A percentile compares a stretch with the other conserved stretches of the same genome.
Evolutionary conservation across 2,797 vertebrate species (phyloP).

Genomic region (Gallinago nigripennis): DNA sequence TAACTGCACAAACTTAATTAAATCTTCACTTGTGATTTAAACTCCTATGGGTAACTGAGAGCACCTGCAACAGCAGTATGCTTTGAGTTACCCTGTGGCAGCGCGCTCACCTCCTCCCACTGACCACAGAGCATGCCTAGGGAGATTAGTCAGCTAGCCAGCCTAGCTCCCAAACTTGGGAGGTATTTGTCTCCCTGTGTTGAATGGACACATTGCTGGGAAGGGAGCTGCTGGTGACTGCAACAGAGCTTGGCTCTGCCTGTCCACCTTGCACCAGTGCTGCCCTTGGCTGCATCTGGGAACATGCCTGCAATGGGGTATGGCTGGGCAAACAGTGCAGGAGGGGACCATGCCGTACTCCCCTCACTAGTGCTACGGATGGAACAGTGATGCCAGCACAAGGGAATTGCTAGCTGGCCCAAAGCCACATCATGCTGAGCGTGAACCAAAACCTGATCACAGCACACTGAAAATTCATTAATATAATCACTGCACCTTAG

Average conservation of each 20-base stretch:
- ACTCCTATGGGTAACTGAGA: background rate
- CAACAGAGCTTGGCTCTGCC: background rate
- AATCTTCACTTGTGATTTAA: background rate
- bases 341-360: background rate
- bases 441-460: background rate
- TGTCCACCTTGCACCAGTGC: background rate
- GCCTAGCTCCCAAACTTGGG: too few species aligned
- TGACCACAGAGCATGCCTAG: background rate
- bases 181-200: rapidly evolving
- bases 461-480: background rate
- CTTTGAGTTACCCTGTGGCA: background rate
- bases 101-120: background rate
- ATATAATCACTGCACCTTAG: background rate
- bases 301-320: background rate
- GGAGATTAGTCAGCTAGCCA: background rate
- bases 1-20: background rate
- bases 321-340: background rate
- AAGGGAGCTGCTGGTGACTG: background rate
- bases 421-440: background rate
- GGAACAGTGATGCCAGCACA: too few species aligned
- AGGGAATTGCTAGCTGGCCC: background rate
- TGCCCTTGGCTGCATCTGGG: background rate
- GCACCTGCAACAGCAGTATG: background rate
- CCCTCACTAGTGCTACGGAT: rapidly evolving
- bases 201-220: background rate